These are phyloP conservation scores for Todiramphus chloris DNA, from an alignment of 2,113 vertebrate genomes.

Conservation along the genomic window DNA sequence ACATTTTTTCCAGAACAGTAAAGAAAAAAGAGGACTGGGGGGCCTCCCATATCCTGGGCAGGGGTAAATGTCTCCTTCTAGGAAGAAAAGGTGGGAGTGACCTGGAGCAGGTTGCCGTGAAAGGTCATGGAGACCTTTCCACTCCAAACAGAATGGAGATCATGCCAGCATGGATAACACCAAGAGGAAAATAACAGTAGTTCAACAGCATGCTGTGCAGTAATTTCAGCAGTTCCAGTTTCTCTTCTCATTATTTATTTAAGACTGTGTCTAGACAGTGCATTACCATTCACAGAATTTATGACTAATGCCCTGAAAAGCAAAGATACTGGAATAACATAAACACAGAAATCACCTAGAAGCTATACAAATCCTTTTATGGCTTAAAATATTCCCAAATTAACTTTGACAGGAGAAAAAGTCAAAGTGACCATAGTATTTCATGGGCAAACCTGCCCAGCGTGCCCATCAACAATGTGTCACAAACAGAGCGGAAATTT, in stretches of 20 bases:
- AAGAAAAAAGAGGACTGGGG: neutral
- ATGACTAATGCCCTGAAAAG: constrained; percentile 52
- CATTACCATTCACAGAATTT: constrained; percentile 63
- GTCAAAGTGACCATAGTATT: neutral
- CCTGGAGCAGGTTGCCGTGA: neutral
- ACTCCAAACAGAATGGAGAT: neutral
- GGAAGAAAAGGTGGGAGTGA: neutral
- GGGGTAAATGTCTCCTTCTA: neutral
- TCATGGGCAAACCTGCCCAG: neutral
- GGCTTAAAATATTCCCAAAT: neutral
- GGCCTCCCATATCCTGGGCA: neutral
- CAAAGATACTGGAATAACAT: constrained; percentile 25
- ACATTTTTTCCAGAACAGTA: neutral
- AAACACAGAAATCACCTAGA: constrained; percentile 45
- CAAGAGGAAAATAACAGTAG: neutral
- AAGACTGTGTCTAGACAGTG: constrained; percentile 66
- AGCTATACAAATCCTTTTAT: neutral
- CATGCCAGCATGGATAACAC: neutral
- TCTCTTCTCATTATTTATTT: constrained; percentile 70
- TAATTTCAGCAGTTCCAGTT: constrained; percentile 43
- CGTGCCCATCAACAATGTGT: neutral
- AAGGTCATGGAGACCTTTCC: neutral
- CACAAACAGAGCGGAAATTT: neutral
- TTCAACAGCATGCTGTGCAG: neutral
- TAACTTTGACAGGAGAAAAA: constrained; percentile 3